Conservation (phyloP, 2,888 invertebrate species). For the Amphipyra tragopoginis region DNA sequence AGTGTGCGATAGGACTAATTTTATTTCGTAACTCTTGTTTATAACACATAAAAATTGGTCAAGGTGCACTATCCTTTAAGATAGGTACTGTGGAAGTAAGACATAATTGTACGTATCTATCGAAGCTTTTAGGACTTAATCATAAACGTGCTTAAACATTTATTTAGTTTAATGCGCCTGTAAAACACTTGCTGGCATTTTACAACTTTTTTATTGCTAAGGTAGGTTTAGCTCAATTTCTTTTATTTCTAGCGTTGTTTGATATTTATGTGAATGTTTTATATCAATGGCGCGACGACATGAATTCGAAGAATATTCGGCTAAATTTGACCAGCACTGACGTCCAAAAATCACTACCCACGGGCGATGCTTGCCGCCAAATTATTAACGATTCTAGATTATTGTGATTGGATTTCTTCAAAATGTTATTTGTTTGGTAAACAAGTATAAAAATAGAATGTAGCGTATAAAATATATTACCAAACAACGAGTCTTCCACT, state of each 20-base stretch:
- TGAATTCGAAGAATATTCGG: constrained; percentile 35
- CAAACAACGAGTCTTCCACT: constrained; percentile 96
- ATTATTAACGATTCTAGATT: constrained; percentile 21
- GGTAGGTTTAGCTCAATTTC: constrained; percentile 11
- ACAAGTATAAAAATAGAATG: no score
- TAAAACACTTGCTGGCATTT: constrained; percentile 32
- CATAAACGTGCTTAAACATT: constrained; percentile 2
- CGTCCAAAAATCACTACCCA: constrained; percentile 62
- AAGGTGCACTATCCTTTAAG: constrained; percentile 66
- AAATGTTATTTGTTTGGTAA: neutral
- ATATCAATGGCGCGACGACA: constrained; percentile 35
- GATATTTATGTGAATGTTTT: constrained; percentile 26
- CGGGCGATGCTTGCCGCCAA: constrained; percentile 40
- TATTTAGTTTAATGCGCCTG: constrained; percentile 8
- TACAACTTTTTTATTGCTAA: constrained; percentile 31
- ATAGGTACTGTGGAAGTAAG: neutral
- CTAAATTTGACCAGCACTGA: constrained; percentile 50
- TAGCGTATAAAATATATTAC: constrained; percentile 71
- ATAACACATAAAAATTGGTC: constrained; percentile 80
- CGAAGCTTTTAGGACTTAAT: constrained; percentile 6
- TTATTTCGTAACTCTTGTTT: constrained; percentile 85
- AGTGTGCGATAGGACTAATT: constrained; percentile 76
- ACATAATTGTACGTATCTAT: constrained; percentile 4
- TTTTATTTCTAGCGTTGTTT: constrained; percentile 19
- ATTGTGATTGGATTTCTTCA: constrained; percentile 11